These are phyloP conservation scores for Agrotis segetum DNA, from an alignment of 2,888 invertebrate species.

Conservation along the genomic window DNA sequence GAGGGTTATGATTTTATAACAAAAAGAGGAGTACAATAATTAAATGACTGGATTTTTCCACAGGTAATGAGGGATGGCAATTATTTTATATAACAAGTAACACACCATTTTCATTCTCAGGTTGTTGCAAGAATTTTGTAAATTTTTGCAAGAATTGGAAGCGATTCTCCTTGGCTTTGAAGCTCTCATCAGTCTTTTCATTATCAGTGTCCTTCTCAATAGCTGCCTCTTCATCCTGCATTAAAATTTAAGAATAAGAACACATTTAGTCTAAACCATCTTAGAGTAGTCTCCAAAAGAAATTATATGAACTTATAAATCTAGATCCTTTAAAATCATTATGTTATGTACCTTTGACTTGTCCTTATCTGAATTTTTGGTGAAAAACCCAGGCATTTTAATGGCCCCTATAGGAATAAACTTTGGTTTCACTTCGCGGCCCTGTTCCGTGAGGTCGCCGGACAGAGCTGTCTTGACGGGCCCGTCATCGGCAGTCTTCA, in stretches of 20 bases:
- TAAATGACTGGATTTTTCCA: neutral
- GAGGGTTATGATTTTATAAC: too few species aligned
- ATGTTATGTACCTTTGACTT: conserved; percentile 91
- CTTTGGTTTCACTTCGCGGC: conserved; percentile 94
- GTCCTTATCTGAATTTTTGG: conserved; percentile 94
- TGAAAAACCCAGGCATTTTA: conserved; percentile 96
- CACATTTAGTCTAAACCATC: neutral
- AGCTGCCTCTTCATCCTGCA: conserved; percentile 81
- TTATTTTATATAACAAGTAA: neutral
- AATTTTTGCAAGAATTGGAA: conserved; percentile 85
- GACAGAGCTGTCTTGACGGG: conserved; percentile 89
- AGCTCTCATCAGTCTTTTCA: conserved; percentile 82
- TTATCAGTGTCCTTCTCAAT: conserved; percentile 84
- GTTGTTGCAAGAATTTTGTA: conserved; percentile 82
- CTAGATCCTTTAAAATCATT: neutral
- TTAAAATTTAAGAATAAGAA: conserved; percentile 16
- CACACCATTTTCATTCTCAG: conserved; percentile 80
- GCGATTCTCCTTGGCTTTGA: conserved; percentile 80
- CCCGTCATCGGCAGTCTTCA: conserved; percentile 86
- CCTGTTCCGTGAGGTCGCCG: conserved; percentile 92
- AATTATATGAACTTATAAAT: neutral
- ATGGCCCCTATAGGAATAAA: conserved; percentile 97
- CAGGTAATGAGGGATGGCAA: neutral
- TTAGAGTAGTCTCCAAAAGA: too few species aligned
- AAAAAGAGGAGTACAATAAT: neutral